These are phyloP conservation scores for Helostoma temminkii DNA, from an alignment of 2,797 vertebrate genomes.

Conservation along the genomic window DNA sequence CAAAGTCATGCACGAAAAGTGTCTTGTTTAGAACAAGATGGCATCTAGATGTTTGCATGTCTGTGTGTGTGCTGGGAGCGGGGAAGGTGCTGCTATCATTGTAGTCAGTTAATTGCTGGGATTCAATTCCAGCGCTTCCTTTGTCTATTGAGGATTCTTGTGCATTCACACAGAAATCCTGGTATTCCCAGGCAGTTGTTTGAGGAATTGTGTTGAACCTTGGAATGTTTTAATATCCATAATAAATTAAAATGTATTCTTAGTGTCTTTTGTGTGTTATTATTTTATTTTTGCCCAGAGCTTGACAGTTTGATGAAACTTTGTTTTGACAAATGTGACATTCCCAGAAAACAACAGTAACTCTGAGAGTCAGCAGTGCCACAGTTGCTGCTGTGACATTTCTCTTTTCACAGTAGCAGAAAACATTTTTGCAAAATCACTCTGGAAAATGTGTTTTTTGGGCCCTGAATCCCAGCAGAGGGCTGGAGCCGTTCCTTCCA, in stretches of 20 bases:
- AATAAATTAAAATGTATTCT: conserved; percentile 9
- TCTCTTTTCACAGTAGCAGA: conserved; percentile 44
- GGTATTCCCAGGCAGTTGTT: not conserved
- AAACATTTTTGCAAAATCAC: conserved; percentile 64
- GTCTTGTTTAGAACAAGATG: conserved; percentile 31
- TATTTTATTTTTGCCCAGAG: not conserved
- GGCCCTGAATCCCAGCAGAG: conserved; percentile 67
- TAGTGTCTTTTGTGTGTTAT: not conserved
- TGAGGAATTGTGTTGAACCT: not conserved
- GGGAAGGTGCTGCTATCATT: not conserved
- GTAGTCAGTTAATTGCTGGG: not conserved
- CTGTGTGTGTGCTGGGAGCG: not conserved
- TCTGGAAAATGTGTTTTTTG: conserved; percentile 73
- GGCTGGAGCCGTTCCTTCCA: conserved; percentile 46
- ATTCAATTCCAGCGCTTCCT: not conserved
- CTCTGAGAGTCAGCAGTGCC: conserved; percentile 3
- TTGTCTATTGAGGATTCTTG: not conserved
- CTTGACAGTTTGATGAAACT: conserved; percentile 10
- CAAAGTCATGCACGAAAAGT: conserved; percentile 30
- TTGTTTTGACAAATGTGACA: conserved; percentile 34
- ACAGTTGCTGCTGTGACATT: conserved; percentile 34
- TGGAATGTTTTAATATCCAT: not conserved
- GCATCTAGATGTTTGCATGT: conserved; percentile 29
- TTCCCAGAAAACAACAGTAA: conserved; percentile 24
- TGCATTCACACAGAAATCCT: not conserved